These are phyloP conservation scores for Orthonyx spaldingii DNA, from an alignment of 2,113 vertebrate species.

Conservation along the genomic window DNA sequence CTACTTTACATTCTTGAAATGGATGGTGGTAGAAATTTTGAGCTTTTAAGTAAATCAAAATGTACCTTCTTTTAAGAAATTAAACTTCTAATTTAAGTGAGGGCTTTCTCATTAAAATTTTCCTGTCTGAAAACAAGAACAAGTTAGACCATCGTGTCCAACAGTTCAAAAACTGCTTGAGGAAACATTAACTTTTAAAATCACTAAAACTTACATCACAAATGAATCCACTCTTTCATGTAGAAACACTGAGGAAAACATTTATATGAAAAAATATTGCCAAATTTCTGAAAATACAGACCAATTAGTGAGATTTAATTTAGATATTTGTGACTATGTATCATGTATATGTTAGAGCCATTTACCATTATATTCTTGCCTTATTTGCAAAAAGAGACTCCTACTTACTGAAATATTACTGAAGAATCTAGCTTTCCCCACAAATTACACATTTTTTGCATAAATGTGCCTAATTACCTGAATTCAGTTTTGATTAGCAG, in stretches of 20 bases:
- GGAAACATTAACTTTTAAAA: slow-evolving; percentile 54
- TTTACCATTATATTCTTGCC: slow-evolving; percentile 62
- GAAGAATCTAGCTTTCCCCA: slow-evolving; percentile 73
- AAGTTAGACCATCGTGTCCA: neutral
- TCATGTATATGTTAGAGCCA: slow-evolving; percentile 57
- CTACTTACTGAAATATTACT: slow-evolving; percentile 77
- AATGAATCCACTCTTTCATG: slow-evolving; percentile 20
- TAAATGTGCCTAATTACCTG: slow-evolving; percentile 87
- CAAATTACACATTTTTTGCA: slow-evolving; percentile 82
- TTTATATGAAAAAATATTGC: slow-evolving; percentile 58
- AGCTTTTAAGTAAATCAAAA: neutral
- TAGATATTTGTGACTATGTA: slow-evolving; percentile 64
- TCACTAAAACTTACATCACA: slow-evolving; percentile 29
- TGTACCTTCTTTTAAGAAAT: neutral
- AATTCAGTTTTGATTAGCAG: slow-evolving; percentile 88
- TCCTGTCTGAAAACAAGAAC: neutral
- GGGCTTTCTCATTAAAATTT: neutral
- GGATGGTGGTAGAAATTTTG: neutral
- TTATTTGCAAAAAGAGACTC: slow-evolving; percentile 70
- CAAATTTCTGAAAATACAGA: slow-evolving; percentile 70
- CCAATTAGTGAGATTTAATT: slow-evolving; percentile 76
- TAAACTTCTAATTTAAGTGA: neutral
- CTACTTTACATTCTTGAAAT: neutral
- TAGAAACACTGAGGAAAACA: slow-evolving; percentile 58
- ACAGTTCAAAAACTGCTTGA: slow-evolving; percentile 20